Evolutionary conservation across 2,113 vertebrate genomes (phyloP).

Genomic region (Sterrhoptilus dennistouni): DNA sequence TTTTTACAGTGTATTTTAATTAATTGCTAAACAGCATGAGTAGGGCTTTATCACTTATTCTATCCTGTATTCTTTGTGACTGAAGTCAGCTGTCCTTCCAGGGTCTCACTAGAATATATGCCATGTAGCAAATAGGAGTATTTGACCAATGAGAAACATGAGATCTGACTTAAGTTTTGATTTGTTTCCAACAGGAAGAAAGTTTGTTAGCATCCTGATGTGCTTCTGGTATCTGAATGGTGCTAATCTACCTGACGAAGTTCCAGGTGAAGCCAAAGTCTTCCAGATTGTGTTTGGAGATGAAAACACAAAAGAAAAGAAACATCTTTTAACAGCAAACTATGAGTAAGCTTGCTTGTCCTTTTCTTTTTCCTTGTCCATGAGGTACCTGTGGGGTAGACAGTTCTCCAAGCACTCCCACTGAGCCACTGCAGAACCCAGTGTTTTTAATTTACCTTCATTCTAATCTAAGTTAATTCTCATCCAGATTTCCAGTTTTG

Average conservation of each 20-base stretch:
- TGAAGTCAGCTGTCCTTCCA: not conserved
- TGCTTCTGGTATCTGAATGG: conserved; percentile 94
- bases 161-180: not conserved
- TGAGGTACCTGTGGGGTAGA: not conserved
- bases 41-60: not conserved
- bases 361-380: fast-evolving
- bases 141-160: not conserved
- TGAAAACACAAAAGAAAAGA: conserved; percentile 76
- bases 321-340: conserved; percentile 86
- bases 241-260: conserved; percentile 79
- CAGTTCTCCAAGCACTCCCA: not conserved
- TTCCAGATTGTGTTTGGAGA: conserved; percentile 81
- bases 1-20: not conserved
- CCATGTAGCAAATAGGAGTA: not conserved
- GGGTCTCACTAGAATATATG: not conserved
- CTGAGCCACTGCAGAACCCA: not conserved
- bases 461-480: not conserved
- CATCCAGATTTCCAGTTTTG: not conserved
- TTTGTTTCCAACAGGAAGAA: conserved; percentile 81
- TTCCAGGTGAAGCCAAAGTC: conserved; percentile 75
- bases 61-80: not conserved
- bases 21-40: not conserved
- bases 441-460: not conserved
- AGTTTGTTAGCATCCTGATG: conserved; percentile 94
- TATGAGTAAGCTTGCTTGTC: conserved; percentile 86